Evolutionary conservation across 2,113 vertebrate species (phyloP), one percentile per base, ranked within the genome.

Genomic region (Plestiodon gilberti): DNA sequence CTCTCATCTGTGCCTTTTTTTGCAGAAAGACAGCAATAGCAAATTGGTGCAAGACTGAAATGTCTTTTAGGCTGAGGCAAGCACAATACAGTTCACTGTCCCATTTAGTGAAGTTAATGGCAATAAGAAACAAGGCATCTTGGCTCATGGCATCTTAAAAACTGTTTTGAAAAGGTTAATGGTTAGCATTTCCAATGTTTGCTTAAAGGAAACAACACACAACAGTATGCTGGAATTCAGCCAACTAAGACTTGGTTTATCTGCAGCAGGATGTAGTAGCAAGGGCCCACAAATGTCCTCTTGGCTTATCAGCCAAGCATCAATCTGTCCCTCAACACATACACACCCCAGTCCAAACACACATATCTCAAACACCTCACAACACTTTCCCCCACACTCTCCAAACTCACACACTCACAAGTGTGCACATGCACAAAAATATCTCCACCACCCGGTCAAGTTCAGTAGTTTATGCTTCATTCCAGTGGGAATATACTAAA

Each of bases 81-180:
- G 91, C 84, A 92, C 91, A 95, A 90, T 75, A 75, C 82, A 81
- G 69, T 0, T 0, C 76, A 79, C 81, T 92, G 89, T 94, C 93
- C 89, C 88, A 35, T 93, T 86, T 87, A 86, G 77, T 91, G 87
- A 93, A 87, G 93, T 93, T 95, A 94, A 94, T 88, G 78, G 87
- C 2, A 35, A 86, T 92, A 89, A 93, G 86, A 87, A 89, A 65
- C 77, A 90, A 89, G 93, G 88, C 61, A 89, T 87, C 87, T 69
- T 90, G 89, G 93, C 88, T 74, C 79, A 65, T 83, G 85, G 90
- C 88, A 90, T 93, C 87, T 86, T 93, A 92, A 93, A 94, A 94
- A 86, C 73, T 77, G 67, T 87, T 93, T 88, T 38, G 74, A 82
- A 93, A 94, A 94, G 90, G 91, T 94, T 94, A 95, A 94, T 90